Evolutionary conservation across 2,888 invertebrate species (phyloP).

Genomic region (Dendrolimus houi): DNA sequence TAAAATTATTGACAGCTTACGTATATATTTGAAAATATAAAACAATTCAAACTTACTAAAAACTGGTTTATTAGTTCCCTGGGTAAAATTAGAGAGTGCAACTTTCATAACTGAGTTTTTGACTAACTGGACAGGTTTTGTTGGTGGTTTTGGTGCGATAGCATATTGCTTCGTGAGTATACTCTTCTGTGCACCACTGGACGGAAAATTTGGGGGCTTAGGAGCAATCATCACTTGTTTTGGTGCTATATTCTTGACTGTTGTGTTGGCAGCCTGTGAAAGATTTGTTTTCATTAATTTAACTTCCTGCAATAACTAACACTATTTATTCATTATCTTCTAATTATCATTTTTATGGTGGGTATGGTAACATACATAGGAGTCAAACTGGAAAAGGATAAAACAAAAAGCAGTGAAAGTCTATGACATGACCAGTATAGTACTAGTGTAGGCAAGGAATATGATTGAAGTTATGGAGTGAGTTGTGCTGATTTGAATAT

Average conservation of each 20-base stretch:
- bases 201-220: constrained; percentile 25
- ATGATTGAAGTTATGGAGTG: too few relatives aligned
- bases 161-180: constrained; percentile 31
- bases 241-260: constrained; percentile 32
- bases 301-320: too few relatives aligned
- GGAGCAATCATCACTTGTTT: constrained; percentile 72
- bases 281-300: background rate
- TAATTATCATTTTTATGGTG: too few relatives aligned
- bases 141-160: constrained; percentile 50
- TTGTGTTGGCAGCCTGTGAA: constrained; percentile 27
- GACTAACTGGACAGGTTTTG: constrained; percentile 7
- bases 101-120: constrained; percentile 33
- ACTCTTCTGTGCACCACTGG: constrained; percentile 1
- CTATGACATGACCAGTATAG: too few relatives aligned
- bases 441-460: too few relatives aligned
- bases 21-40: background rate
- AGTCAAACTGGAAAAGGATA: too few relatives aligned
- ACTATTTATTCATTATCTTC: too few relatives aligned
- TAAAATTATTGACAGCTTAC: too few relatives aligned
- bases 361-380: too few relatives aligned
- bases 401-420: too few relatives aligned
- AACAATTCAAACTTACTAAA: background rate
- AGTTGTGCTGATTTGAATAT: too few relatives aligned
- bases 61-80: constrained; percentile 8
- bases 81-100: constrained; percentile 30